Conservation (phyloP, 2,797 vertebrate genomes). For the Acomys russatus region DNA sequence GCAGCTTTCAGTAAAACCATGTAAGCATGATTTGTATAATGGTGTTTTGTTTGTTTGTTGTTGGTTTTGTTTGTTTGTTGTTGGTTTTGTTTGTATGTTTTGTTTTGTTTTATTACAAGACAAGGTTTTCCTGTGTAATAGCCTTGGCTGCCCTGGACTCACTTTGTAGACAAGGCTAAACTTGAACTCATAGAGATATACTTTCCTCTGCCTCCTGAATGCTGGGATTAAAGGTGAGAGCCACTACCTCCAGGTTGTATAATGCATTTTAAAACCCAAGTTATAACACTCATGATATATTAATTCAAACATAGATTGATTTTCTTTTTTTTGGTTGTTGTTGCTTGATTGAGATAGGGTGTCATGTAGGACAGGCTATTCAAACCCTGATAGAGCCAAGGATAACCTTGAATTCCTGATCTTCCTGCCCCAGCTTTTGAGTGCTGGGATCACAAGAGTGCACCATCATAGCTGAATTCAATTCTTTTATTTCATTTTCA, state of each 20-base stretch:
- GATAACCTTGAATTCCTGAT: not conserved
- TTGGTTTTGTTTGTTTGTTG: too few relatives aligned
- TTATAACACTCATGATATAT: not conserved
- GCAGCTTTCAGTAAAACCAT: not conserved
- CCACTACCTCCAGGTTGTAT: not conserved
- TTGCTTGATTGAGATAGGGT: not conserved
- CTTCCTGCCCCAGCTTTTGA: not conserved
- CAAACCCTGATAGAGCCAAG: not conserved
- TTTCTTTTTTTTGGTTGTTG: not conserved
- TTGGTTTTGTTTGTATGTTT: too few relatives aligned
- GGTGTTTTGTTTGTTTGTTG: too few relatives aligned
- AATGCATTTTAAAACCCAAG: conserved; percentile 11
- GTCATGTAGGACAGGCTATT: not conserved
- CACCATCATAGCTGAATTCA: not conserved
- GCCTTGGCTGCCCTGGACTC: too few relatives aligned
- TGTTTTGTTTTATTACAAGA: too few relatives aligned
- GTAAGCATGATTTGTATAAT: not conserved
- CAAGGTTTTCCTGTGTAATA: too few relatives aligned
- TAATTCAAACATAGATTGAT: not conserved
- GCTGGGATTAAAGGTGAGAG: too few relatives aligned
- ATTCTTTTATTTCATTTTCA: not conserved
- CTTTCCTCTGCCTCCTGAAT: too few relatives aligned
- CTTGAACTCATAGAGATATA: too few relatives aligned
- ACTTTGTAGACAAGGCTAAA: too few relatives aligned
- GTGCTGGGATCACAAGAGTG: not conserved